Conservation (phyloP, 2,888 invertebrate species). For the Apodemia zela region DNA sequence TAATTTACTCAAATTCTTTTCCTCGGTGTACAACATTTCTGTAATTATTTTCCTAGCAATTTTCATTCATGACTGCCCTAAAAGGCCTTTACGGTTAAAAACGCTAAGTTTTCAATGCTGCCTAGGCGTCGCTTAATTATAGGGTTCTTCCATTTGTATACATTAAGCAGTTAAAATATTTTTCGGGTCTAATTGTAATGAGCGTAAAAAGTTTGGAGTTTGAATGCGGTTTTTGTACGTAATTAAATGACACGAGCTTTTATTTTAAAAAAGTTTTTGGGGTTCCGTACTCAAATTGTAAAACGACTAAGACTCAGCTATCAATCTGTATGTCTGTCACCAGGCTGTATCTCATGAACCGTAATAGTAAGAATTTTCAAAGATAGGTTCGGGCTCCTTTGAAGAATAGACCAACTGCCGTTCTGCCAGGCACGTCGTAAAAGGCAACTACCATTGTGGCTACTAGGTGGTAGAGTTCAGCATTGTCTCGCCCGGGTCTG, state of each 20-base stretch:
- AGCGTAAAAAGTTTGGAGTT: neutral
- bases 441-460: too few relatives aligned
- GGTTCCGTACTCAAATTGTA: too few relatives aligned
- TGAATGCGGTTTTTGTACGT: neutral
- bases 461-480: too few relatives aligned
- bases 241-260: neutral
- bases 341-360: too few relatives aligned
- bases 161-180: constrained; percentile 6
- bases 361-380: too few relatives aligned
- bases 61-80: constrained; percentile 5
- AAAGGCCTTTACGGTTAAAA: constrained; percentile 11
- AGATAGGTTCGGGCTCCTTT: too few relatives aligned
- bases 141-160: neutral
- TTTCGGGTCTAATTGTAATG: neutral
- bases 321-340: too few relatives aligned
- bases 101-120: constrained; percentile 7
- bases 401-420: too few relatives aligned
- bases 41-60: constrained; percentile 1
- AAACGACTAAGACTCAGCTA: too few relatives aligned
- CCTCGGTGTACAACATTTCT: neutral
- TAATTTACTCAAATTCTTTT: constrained; percentile 4
- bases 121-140: neutral
- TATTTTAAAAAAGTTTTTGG: neutral
- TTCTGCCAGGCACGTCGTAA: too few relatives aligned
- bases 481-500: too few relatives aligned